Percentiles rank a stretch among this genome's conserved stretches.
Evolutionary conservation across 2,797 vertebrate species (phyloP).

Genomic region (Phyllotis vaccarum): DNA sequence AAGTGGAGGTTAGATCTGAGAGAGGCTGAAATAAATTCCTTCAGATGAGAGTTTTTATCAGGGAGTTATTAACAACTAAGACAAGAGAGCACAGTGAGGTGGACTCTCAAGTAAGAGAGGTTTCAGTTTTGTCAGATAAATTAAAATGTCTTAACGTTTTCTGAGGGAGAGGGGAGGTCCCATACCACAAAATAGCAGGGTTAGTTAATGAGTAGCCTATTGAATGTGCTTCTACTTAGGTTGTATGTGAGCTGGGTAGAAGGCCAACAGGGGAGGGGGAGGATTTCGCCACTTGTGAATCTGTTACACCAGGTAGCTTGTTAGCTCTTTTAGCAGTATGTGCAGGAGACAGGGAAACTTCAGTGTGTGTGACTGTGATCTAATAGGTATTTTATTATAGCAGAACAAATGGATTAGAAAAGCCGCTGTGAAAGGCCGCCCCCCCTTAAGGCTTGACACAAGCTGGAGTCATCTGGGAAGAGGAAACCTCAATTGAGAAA

Average conservation of each 20-base stretch:
- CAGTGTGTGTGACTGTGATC: background rate
- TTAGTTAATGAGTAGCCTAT: background rate
- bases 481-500: background rate
- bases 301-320: background rate
- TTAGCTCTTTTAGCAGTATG: background rate
- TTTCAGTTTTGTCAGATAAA: background rate
- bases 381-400: background rate
- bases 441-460: background rate
- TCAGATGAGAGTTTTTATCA: background rate
- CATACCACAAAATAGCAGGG: background rate
- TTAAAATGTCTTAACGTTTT: background rate
- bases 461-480: background rate
- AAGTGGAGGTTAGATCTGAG: background rate
- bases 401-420: background rate
- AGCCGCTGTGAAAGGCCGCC: background rate
- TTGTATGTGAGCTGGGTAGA: background rate
- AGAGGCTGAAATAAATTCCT: background rate
- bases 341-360: background rate
- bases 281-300: background rate
- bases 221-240: background rate
- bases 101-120: background rate
- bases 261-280: background rate
- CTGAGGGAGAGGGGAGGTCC: background rate
- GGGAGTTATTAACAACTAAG: background rate
- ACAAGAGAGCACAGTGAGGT: background rate